A percentile compares a stretch with the other conserved stretches of the same genome.
phyloP scores from a whole-genome alignment of 2,797 vertebrate species.

The Pangasius macronema region DNA sequence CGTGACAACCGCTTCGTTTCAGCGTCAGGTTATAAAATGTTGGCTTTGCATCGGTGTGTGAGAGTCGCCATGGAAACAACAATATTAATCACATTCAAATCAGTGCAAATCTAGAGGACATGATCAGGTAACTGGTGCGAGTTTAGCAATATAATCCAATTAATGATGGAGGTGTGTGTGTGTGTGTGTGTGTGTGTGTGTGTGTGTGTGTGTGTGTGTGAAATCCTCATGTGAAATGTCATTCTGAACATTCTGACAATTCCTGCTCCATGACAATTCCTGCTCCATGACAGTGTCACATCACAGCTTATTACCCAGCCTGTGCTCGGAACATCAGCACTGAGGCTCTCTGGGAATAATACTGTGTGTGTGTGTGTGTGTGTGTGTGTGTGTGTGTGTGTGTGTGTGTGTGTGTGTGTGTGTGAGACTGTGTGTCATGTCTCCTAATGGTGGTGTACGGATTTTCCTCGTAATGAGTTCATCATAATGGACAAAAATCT shows the following conservation, averaged over 20 bases:
- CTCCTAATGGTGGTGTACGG: constrained; percentile 60
- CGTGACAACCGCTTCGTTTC: neutral
- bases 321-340: constrained; percentile 59
- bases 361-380: constrained; percentile 50
- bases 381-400: constrained; percentile 31
- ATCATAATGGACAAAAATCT: constrained; percentile 26
- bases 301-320: constrained; percentile 65
- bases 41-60: neutral
- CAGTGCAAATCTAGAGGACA: neutral
- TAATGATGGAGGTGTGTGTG: neutral
- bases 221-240: neutral
- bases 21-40: neutral
- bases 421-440: constrained; percentile 62
- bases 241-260: constrained; percentile 24
- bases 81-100: neutral
- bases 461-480: constrained; percentile 35
- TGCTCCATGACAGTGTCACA: constrained; percentile 46
- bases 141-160: neutral
- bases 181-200: neutral
- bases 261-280: constrained; percentile 43
- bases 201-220: neutral
- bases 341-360: constrained; percentile 65
- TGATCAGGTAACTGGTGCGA: neutral
- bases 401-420: constrained; percentile 42
- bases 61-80: neutral